Base-by-base conservation (phyloP, 2,113 vertebrate genomes). In the Erythrolamprus reginae region DNA sequence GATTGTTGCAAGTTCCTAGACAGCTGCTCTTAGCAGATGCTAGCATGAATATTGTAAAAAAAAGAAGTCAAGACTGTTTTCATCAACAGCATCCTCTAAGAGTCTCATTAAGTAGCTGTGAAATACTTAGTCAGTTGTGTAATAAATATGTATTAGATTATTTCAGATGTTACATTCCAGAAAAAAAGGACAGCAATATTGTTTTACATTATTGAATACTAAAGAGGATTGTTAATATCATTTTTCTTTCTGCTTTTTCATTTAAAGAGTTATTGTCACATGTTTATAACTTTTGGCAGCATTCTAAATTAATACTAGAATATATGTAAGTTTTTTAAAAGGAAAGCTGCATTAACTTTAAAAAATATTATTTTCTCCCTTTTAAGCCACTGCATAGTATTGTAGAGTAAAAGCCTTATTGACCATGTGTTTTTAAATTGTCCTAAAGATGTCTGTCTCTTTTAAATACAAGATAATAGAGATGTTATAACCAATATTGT, bases 281-380 rank as follows among this genome's bases (percentile, higher is more conserved):
- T 92, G 95, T 96, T 92, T 55, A 92, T 97, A 97, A 97, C 96
- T 95, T 96, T 95, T 92, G 95, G 95, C 91, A 96, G 93, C 33
- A 94, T 93, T 95, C 96, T 95, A 97, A 95, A 97, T 97, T 96
- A 97, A 93, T 96, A 96, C 95, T 97, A 97, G 96, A 96, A 94
- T 96, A 95, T 95, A 95, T 93, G 91, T 93, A 95, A 96, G 95
- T 95, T 65, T 65, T 65, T 17, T 2, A 17, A 65, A 65, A 96
- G 92, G 94, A 96, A 93, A 96, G 95, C 94, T 93, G 89, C 93
- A 94, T 90, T 96, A 94, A 93, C 93, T 92, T 96, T 97, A 96
- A 96, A 96, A 97, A 97, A 97, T 94, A 95, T 91, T 94, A 87
- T 94, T 92, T 89, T 93, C 93, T 92, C 91, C 94, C 90, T 92